These are phyloP conservation scores for Mormyrus proboscirostris DNA, from an alignment of 2,797 vertebrate genomes.

Conservation along the genomic window DNA sequence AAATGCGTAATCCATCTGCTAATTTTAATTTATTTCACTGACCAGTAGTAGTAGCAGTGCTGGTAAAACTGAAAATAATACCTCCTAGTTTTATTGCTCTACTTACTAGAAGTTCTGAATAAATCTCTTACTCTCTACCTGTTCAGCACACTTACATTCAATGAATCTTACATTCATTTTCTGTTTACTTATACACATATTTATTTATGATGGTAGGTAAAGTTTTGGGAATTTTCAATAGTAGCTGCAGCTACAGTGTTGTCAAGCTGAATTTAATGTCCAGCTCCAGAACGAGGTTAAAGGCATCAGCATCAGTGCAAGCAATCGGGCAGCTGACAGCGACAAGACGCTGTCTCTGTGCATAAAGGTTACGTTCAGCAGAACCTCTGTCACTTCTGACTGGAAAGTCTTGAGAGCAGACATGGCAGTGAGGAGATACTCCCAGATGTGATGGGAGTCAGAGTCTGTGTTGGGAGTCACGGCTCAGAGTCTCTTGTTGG, in stretches of 20 bases:
- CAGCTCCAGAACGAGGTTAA: slow-evolving; percentile 58
- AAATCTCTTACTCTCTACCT: background rate
- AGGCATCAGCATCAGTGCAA: slow-evolving; percentile 56
- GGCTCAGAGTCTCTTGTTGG: background rate
- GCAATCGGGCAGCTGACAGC: slow-evolving; percentile 65
- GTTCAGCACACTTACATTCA: background rate
- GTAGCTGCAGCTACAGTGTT: slow-evolving; percentile 66
- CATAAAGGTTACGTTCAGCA: slow-evolving; percentile 66
- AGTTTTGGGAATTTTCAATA: slow-evolving; percentile 49
- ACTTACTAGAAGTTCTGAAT: background rate
- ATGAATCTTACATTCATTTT: background rate
- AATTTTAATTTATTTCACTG: background rate
- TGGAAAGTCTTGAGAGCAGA: slow-evolving; percentile 31
- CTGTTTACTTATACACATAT: background rate
- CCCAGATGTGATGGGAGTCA: background rate
- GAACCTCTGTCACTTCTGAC: slow-evolving; percentile 38
- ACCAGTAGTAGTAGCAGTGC: background rate
- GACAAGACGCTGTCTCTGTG: slow-evolving; percentile 63
- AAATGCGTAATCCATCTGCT: background rate
- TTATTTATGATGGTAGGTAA: background rate
- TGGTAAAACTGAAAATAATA: background rate
- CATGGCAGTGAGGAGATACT: slow-evolving; percentile 47
- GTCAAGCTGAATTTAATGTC: slow-evolving; percentile 67
- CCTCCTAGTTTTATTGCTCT: background rate
- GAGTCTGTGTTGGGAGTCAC: background rate